Base-by-base conservation (phyloP, 1,140 invertebrate species). In the Zaprionus ornatus region DNA sequence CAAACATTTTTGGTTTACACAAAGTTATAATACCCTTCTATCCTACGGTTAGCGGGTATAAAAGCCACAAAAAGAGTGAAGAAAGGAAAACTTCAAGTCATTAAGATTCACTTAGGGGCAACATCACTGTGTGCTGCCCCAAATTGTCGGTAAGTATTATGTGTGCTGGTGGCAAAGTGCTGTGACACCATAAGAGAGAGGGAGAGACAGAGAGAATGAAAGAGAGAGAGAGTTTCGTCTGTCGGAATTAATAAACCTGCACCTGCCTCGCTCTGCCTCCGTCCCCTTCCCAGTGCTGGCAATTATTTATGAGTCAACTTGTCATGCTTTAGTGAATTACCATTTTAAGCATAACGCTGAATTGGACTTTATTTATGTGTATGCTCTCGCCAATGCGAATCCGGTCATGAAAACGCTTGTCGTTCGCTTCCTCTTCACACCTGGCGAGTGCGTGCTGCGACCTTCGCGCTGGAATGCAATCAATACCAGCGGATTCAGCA, bases 61-160 rank as follows among this genome's bases (percentile, higher is more conserved):
- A 21, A 54, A 59, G 15, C 17, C 17, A 35, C 19, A 37, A 52
- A 32, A 10, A 50, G 7, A 17, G 42, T 23, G 54, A 2, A 45
- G 56, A 61, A 52, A 48, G 50, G n/a, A 35, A 74, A 68, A 67
- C n/a, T 68, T 61, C 12, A 6, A 23, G 59, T 32, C 66, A 63
- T 74, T 70, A 74, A 74, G 72, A 50, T 63, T 74, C 72, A 74
- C 72, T 74, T 74, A 69, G 37, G 29, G 21, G 27, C 65, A 25
- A n/a, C 63, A 19, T 17, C 32, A 23, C 25, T 37, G 45, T 29
- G 52, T 59, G 63, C 23, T 32, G 19, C 25, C 23, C 25, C 52
- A 29, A 59, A 54, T 52, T 45, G 54, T 50, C 25, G 48, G 29
- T 48, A 62, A 37, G 72, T 55, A 29, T 29, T 54, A 60, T 50